These are phyloP conservation scores for Hanleya hanleyi DNA, from an alignment of 2,888 invertebrate genomes.

Conservation along the genomic window DNA sequence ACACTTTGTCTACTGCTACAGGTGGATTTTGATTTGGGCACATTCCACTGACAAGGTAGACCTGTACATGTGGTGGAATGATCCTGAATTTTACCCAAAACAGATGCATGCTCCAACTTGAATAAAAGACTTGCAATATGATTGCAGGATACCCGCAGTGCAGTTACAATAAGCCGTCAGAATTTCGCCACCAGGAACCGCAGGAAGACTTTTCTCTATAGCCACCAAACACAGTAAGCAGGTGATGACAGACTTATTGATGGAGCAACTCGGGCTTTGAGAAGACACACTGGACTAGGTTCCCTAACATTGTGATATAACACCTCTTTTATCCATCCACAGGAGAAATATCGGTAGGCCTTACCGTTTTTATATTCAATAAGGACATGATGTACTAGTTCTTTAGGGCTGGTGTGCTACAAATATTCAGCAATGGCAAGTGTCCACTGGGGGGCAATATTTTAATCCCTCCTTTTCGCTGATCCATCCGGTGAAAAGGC, in stretches of 20 bases:
- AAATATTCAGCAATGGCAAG: background rate
- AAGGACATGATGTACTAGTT: background rate
- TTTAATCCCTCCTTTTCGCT: background rate
- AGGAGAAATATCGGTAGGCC: background rate
- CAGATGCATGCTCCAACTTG: background rate
- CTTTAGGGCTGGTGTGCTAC: background rate
- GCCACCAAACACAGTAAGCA: background rate
- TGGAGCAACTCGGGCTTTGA: background rate
- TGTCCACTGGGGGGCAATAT: background rate
- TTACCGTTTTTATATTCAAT: background rate
- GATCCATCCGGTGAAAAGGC: background rate
- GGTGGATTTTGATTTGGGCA: background rate
- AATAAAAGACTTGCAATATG: slow-evolving; percentile 1
- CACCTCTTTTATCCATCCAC: background rate
- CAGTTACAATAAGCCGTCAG: background rate
- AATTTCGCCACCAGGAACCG: background rate
- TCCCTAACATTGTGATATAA: background rate
- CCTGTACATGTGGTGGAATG: slow-evolving; percentile 1
- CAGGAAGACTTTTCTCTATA: background rate
- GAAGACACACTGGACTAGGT: background rate
- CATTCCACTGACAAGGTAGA: background rate
- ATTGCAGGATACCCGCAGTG: background rate
- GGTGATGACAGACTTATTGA: background rate
- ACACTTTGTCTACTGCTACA: background rate
- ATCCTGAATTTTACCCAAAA: background rate